phyloP scores from a whole-genome alignment of 2,797 vertebrate species.

The Notolabrus celidotus region DNA sequence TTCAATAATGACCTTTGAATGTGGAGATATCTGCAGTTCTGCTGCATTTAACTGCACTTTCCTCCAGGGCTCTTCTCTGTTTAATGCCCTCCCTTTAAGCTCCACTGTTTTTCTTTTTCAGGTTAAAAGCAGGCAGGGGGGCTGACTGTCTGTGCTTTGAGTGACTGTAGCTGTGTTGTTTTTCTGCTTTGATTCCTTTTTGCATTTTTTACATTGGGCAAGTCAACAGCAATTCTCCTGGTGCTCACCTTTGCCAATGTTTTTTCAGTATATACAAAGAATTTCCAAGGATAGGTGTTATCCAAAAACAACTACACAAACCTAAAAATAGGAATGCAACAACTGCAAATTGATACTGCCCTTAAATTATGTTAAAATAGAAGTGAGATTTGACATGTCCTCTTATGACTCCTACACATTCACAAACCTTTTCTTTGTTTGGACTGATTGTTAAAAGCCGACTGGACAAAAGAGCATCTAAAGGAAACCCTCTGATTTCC shows the following conservation, averaged over 20 bases:
- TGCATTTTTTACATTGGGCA: not conserved
- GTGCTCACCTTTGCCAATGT: not conserved
- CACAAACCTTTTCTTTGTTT: not conserved
- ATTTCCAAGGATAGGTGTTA: too few relatives aligned
- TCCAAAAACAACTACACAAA: not conserved
- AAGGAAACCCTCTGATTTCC: slow-evolving; percentile 25
- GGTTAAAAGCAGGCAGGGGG: not conserved
- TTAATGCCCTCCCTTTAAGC: not conserved
- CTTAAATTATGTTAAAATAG: too few relatives aligned
- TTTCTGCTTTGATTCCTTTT: not conserved
- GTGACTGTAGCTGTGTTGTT: not conserved
- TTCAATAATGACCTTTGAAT: not conserved
- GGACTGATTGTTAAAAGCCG: not conserved
- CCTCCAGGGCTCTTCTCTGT: not conserved
- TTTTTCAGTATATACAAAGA: too few relatives aligned
- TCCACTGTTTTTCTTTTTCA: not conserved
- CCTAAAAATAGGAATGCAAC: not conserved
- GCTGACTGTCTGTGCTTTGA: not conserved
- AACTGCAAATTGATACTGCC: not conserved
- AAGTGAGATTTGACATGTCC: too few relatives aligned
- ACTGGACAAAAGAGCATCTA: slow-evolving; percentile 15
- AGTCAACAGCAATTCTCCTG: not conserved
- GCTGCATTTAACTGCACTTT: not conserved
- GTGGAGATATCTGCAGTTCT: not conserved
- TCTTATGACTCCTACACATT: too few relatives aligned